Conservation (phyloP, 2,888 invertebrate species). For the Macaria notata region DNA sequence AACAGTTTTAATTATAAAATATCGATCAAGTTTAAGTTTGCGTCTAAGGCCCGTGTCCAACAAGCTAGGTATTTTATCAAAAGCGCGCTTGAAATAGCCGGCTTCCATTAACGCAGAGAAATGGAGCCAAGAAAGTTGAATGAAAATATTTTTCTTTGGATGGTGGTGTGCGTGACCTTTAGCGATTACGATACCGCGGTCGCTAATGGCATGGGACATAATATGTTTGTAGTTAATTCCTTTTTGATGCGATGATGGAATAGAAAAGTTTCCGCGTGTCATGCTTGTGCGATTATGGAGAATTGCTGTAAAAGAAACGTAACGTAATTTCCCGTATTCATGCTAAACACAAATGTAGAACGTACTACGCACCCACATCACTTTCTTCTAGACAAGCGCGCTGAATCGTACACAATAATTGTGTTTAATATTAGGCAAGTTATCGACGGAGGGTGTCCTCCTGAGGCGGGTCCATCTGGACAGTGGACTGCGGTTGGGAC, state of each 20-base stretch:
- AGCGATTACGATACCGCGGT: slow-evolving; percentile 24
- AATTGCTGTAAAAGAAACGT: no score
- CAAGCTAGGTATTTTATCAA: slow-evolving; percentile 22
- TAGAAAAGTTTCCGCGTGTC: slow-evolving; percentile 14
- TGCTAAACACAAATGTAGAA: no score
- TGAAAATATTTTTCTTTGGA: slow-evolving; percentile 26
- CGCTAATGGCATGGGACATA: slow-evolving; percentile 30
- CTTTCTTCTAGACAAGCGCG: no score
- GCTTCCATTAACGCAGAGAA: slow-evolving; percentile 27
- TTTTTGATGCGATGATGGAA: slow-evolving; percentile 19
- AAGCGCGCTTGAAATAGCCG: slow-evolving; percentile 24
- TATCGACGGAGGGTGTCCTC: no score
- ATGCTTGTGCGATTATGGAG: not conserved
- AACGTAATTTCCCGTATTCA: not conserved
- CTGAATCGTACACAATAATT: no score
- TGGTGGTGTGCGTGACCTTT: slow-evolving; percentile 27
- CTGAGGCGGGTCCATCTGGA: no score
- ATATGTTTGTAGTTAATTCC: slow-evolving; percentile 28
- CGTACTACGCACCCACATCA: no score
- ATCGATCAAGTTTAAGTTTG: slow-evolving; percentile 14
- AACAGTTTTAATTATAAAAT: slow-evolving; percentile 17
- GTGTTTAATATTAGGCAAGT: no score
- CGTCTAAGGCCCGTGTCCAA: slow-evolving; percentile 17
- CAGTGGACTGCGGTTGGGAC: no score
- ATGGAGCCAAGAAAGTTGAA: slow-evolving; percentile 28